phyloP scores from a whole-genome alignment of 2,113 vertebrate species.

The Centropus bengalensis region DNA sequence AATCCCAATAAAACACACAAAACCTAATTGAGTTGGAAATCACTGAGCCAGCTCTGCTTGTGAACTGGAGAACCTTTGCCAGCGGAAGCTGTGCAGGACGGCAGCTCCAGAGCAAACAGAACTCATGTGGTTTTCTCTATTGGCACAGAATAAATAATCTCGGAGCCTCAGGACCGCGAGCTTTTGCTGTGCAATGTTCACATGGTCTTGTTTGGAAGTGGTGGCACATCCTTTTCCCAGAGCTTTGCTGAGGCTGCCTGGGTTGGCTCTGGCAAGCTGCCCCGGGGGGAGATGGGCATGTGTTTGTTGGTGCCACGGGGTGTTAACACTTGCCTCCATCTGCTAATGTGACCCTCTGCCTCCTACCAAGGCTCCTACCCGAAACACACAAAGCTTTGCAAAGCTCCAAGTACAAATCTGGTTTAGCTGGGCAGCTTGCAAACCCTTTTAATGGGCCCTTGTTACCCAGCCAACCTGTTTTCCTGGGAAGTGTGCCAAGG shows the following conservation, averaged over 20 bases:
- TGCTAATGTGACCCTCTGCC: neutral
- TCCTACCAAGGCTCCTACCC: neutral
- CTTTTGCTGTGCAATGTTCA: neutral
- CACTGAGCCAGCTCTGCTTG: neutral
- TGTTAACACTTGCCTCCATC: neutral
- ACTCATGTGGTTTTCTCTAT: neutral
- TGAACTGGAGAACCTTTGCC: neutral
- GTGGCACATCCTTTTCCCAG: neutral
- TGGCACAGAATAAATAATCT: neutral
- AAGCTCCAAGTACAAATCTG: neutral
- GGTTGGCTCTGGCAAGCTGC: neutral
- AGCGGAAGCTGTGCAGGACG: neutral
- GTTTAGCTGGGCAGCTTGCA: neutral
- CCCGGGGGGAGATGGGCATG: fast-evolving
- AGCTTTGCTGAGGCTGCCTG: neutral
- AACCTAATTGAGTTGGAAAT: neutral
- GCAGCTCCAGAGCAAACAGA: neutral
- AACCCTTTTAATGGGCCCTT: neutral
- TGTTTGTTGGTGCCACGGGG: neutral
- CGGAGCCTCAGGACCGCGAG: fast-evolving
- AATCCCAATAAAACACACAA: neutral
- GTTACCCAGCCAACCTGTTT: neutral
- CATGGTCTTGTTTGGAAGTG: too few relatives aligned
- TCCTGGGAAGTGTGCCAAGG: neutral
- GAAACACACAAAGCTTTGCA: fast-evolving